Base-by-base conservation (phyloP, 1,140 invertebrate genomes). In the Pristionchus pacificus region DNA sequence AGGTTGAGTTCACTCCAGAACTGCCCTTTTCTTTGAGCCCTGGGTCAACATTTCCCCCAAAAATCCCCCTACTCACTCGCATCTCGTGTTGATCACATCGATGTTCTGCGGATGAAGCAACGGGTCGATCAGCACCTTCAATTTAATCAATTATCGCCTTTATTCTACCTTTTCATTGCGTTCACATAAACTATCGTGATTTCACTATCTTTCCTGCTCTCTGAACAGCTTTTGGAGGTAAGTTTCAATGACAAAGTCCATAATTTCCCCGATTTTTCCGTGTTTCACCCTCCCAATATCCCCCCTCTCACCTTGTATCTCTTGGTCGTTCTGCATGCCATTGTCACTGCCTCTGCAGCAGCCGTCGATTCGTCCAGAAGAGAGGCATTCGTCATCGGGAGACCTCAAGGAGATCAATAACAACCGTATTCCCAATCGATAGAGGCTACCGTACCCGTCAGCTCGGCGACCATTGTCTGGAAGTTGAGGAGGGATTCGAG, bases 301-400 rank as follows among this genome's bases (percentile, higher is more conserved):
- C 38, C 19, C 38, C 19, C 38, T 19, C 38, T 49, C 19, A 49
- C 38, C n/a, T 64, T 76, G 19, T 79, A 70, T 28, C 77, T 67
- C 66, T 80, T 84, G 13, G 78, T 77, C 13, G 68, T 72, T 59
- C 91, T 90, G 75, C 89, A 89, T 71, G 91, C 91, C 10, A 99
- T 86, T 6, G 90, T 90, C 82, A 99, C 88, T 10, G 95, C 96
- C 87, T 99, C 97, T 1, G 95, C 95, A 28, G 94, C 95, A 3
- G 96, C 93, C 0, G 96, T 98, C 10, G 93, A 93, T 87, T 99
- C 97, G 83, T 98, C 96, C 49, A 98, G 83, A 0, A 99, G 87
- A 19, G 94, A 97, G 1, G 95, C 95, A 85, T 98, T 98, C 2
- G 95, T 92, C 27, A 97, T 91, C 80, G 94, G 91, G 77, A 98